Base-by-base conservation (phyloP, 2,113 vertebrate species). In the Sebastes fasciatus region DNA sequence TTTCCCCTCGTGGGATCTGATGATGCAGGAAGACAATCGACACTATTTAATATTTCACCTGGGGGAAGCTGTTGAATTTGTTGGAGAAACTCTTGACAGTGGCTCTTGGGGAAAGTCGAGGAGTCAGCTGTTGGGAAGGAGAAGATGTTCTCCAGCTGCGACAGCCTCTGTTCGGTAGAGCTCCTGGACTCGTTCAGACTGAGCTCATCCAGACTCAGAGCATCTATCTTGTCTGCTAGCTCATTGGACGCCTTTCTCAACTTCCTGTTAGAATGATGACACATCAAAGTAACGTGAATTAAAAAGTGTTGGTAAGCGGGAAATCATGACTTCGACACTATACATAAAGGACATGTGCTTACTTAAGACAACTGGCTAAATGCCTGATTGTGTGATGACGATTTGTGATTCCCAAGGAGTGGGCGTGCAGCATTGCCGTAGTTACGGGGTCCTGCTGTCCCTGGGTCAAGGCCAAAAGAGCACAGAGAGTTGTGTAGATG, bases 351-450 rank as follows among this genome's bases (percentile, higher is more conserved):
- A 42, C 2, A 8, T 11, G 5, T 42, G 43, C 96, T 94, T 88
- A 98, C 98, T 93, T 94, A 8, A 97, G 92, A 86, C 92, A 95
- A 77, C 87, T 95, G 89, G 96, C 93, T 69, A 97, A 79, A 78
- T 96, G 90, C 3, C 95, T 90, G 77, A 96, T 93, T 67, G 97
- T 96, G 77, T 96, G 96, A 82, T 99, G 97, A 4, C 97, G 96
- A 26, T 93, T 91, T 23, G 97, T 96, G 90, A 98, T 73, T 0
- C 96, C 96, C 43, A 98, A 78, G 0, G 97, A 97, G 86, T 98
- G 95, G 0, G 92, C 86, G 48, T 98, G 95, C 1, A 99, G 94
- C 93, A 95, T 96, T 0, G 97, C 96, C 0, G 97, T 97, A 66
- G 93, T 88, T 23, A 91, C 17, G 2, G 84, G 94, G 83, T 95